Conservation (phyloP, 2,888 invertebrate species). For the Lochmaea crataegi region DNA sequence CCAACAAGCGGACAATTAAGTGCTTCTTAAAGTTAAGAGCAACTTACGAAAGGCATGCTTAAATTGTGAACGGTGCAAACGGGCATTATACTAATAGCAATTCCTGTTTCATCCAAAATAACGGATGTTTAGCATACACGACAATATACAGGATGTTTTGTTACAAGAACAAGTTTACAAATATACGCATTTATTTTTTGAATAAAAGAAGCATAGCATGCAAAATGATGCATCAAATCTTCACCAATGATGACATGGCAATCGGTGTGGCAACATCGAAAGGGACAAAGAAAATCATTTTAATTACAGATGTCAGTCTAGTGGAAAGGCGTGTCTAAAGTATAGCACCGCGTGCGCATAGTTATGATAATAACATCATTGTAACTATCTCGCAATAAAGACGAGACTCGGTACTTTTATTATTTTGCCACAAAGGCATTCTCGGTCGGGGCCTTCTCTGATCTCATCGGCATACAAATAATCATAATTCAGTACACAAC, state of each 20-base stretch:
- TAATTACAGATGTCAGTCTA: conserved; percentile 52
- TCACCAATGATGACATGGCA: conserved; percentile 19
- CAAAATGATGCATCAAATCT: background rate
- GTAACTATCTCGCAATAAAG: conserved; percentile 47
- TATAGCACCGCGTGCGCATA: conserved; percentile 47
- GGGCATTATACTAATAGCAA: too few relatives aligned
- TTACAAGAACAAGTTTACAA: too few relatives aligned
- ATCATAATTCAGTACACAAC: conserved; percentile 37
- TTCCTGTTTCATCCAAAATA: too few relatives aligned
- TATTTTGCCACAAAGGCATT: conserved; percentile 43
- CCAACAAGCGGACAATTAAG: too few relatives aligned
- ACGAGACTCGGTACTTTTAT: conserved; percentile 35
- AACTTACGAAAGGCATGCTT: too few relatives aligned
- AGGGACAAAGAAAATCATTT: conserved; percentile 51
- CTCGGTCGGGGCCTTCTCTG: conserved; percentile 40
- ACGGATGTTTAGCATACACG: too few relatives aligned
- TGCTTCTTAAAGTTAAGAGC: too few relatives aligned
- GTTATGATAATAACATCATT: conserved; percentile 54
- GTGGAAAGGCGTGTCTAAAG: conserved; percentile 50
- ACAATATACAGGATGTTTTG: background rate
- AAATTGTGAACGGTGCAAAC: too few relatives aligned
- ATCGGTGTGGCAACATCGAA: conserved; percentile 31
- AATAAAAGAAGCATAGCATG: background rate
- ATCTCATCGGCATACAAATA: conserved; percentile 41
- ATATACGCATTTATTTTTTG: background rate